A percentile compares a stretch with the other conserved stretches of the same genome.
Evolutionary conservation across 2,113 vertebrate species (phyloP).

Genomic region (Columba livia): DNA sequence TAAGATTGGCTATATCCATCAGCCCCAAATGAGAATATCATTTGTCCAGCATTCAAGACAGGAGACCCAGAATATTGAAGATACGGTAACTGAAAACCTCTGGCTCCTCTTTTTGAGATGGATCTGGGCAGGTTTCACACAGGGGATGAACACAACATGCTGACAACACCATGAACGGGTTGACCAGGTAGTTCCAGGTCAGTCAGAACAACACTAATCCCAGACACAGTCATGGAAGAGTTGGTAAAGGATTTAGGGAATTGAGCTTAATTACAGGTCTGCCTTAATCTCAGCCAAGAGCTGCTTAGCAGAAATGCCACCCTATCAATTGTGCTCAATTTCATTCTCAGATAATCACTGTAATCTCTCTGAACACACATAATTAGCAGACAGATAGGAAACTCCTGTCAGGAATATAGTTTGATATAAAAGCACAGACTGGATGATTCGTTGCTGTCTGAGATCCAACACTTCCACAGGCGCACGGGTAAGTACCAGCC

Average conservation of each 20-base stretch:
- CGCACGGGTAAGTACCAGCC: neutral
- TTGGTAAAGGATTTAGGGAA: neutral
- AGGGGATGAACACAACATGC: fast-evolving
- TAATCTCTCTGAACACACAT: neutral
- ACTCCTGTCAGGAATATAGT: neutral
- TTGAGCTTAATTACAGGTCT: neutral
- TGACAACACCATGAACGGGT: fast-evolving
- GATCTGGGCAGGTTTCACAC: neutral
- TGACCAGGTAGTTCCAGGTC: neutral
- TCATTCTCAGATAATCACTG: neutral
- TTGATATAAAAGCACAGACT: neutral
- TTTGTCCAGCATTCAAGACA: neutral
- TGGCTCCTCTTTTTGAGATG: neutral
- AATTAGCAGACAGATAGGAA: neutral
- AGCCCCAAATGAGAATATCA: neutral
- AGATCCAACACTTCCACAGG: neutral
- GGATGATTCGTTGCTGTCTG: neutral
- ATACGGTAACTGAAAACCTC: neutral
- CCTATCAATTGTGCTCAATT: neutral
- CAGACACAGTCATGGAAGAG: neutral
- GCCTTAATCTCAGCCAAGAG: neutral
- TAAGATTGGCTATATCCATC: neutral
- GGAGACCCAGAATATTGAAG: neutral
- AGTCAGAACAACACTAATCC: neutral
- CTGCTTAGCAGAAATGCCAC: neutral